Conservation (phyloP, 2,888 invertebrate species). For the Cosmopolites sordidus region DNA sequence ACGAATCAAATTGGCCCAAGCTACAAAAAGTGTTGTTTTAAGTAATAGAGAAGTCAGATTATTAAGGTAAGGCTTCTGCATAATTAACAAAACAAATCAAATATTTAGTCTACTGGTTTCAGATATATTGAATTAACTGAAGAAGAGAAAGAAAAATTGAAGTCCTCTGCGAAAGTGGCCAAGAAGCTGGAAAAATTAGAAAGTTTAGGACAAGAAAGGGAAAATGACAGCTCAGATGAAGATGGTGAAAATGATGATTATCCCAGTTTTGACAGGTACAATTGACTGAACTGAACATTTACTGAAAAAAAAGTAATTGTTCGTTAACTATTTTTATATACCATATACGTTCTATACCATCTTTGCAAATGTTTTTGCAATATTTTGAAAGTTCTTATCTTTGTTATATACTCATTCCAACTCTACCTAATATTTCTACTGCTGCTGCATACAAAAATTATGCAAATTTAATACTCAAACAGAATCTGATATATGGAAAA, state of each 20-base stretch:
- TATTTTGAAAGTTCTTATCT: too few species aligned
- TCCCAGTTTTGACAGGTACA: slow-evolving; percentile 63
- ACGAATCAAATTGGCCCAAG: slow-evolving; percentile 73
- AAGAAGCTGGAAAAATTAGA: slow-evolving; percentile 88
- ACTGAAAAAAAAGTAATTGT: too few species aligned
- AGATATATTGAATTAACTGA: slow-evolving; percentile 83
- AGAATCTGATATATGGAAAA: too few species aligned
- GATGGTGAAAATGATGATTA: slow-evolving; percentile 69
- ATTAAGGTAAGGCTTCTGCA: slow-evolving; percentile 53
- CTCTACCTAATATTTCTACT: too few species aligned
- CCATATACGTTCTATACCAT: too few species aligned
- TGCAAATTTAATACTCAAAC: too few species aligned
- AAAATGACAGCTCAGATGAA: slow-evolving; percentile 67
- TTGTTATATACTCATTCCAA: too few species aligned
- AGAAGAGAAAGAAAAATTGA: slow-evolving; percentile 87
- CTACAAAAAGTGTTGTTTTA: slow-evolving; percentile 80
- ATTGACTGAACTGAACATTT: too few species aligned
- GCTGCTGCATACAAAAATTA: too few species aligned
- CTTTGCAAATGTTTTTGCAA: too few species aligned
- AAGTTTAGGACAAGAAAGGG: slow-evolving; percentile 68
- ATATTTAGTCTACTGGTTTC: too few species aligned
- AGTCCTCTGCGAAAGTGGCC: slow-evolving; percentile 87
- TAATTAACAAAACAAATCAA: too few species aligned
- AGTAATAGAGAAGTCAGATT: slow-evolving; percentile 89
- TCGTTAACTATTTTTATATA: background rate